Evolutionary conservation across 2,113 vertebrate genomes (phyloP).

Genomic region (Chitala chitala): DNA sequence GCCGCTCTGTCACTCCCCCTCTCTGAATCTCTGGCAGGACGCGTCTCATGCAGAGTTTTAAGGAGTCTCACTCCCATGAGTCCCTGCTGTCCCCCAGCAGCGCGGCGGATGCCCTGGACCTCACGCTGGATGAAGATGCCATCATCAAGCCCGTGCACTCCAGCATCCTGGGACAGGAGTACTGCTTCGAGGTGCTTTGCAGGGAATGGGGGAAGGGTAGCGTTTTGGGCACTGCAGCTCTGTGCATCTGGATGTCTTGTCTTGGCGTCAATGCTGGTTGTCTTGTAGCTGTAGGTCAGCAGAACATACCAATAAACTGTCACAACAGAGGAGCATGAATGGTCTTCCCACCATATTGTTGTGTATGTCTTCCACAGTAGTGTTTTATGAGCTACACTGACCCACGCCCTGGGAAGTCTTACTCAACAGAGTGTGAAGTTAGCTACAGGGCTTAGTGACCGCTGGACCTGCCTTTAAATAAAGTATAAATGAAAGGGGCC

Average conservation of each 20-base stretch:
- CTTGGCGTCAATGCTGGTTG: background rate
- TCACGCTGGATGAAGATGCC: conserved; percentile 89
- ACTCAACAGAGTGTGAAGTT: background rate
- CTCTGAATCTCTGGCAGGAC: conserved; percentile 60
- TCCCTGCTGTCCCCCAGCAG: conserved; percentile 89
- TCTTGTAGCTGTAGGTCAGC: background rate
- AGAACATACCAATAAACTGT: too few relatives aligned
- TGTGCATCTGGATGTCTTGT: background rate
- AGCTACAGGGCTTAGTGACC: background rate
- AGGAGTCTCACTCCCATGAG: conserved; percentile 93
- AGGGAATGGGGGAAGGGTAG: conserved; percentile 2
- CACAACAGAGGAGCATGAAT: too few relatives aligned
- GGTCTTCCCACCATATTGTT: background rate
- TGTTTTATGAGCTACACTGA: too few relatives aligned
- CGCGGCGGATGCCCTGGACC: conserved; percentile 86
- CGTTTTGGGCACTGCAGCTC: background rate
- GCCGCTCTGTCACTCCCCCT: background rate
- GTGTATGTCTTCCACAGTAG: background rate
- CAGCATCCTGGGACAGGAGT: conserved; percentile 93
- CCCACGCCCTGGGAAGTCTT: background rate
- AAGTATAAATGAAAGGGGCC: background rate
- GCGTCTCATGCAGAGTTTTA: conserved; percentile 91
- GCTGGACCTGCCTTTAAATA: background rate
- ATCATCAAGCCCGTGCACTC: conserved; percentile 91
- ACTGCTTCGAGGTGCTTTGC: conserved; percentile 83